A percentile compares a stretch with the other conserved stretches of the same genome.
phyloP scores from a whole-genome alignment of 2,888 invertebrate genomes.

The Eulithis testata region DNA sequence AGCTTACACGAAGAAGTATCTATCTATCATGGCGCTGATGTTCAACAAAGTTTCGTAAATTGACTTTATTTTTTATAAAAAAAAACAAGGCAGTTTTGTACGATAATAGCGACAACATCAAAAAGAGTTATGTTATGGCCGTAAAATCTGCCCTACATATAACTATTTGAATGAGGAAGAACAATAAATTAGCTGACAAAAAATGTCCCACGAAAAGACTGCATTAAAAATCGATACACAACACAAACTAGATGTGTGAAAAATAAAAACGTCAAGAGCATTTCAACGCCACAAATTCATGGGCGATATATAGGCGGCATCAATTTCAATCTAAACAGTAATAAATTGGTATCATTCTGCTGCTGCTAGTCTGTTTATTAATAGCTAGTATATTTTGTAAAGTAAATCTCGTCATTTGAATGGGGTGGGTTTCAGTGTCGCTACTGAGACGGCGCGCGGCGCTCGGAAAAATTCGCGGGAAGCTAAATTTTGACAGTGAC shows the following conservation, averaged over 20 bases:
- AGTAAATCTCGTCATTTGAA: conserved; percentile 72
- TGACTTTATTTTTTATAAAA: conserved; percentile 2
- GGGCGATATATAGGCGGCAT: conserved; percentile 79
- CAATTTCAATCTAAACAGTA: conserved; percentile 83
- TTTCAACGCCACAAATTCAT: conserved; percentile 80
- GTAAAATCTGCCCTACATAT: conserved; percentile 28
- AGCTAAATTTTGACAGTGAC: conserved; percentile 33
- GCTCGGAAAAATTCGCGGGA: conserved; percentile 60
- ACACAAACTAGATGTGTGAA: conserved; percentile 60
- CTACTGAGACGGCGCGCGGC: conserved; percentile 66
- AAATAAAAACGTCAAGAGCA: conserved; percentile 69
- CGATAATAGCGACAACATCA: conserved; percentile 21
- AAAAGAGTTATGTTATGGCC: conserved; percentile 20
- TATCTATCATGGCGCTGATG: neutral
- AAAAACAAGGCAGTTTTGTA: conserved; percentile 33
- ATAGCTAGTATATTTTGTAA: conserved; percentile 79
- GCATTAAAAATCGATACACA: conserved; percentile 73
- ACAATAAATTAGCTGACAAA: conserved; percentile 32
- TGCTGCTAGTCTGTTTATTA: conserved; percentile 78
- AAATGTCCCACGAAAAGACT: conserved; percentile 41
- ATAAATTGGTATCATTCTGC: conserved; percentile 83
- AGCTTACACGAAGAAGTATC: no score
- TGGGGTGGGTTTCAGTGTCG: conserved; percentile 70
- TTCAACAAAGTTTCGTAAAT: neutral
- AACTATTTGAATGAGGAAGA: conserved; percentile 35